Base-by-base conservation (phyloP, 2,888 invertebrate genomes). In the Ctenicera cuprea region DNA sequence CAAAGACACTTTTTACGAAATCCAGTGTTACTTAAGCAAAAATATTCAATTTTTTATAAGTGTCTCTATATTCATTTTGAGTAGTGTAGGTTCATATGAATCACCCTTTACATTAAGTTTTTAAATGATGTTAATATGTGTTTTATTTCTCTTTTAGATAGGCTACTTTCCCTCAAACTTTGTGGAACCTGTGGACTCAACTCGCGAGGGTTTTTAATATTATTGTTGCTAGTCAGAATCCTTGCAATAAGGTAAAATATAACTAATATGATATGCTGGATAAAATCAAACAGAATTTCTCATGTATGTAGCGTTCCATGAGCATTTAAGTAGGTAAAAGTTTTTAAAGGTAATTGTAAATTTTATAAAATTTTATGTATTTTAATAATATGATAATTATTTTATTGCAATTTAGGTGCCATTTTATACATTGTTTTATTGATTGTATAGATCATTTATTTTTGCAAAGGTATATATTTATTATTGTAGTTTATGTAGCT, bases 161-260 rank as follows among this genome's bases (percentile, higher is more conserved):
- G 95, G 95, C 14, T 95, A 93, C 86, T 95, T 95, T 86, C 95
- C 95, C 2, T 94, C 93, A 85, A 92, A 92, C 78, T 94, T 93
- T 87, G 94, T 95, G 57, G 80, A 80, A 72, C 80, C 83, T 18
- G 81, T 85, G 41, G 83, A 84, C 16, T 82, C 83, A 73, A 81
- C 78, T 68, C 83, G 66, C 33, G 75, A 77, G 41, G 41, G 69
- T 62, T 75, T 62, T 82, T 71, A 75, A 76, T 72, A 54, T 65
- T 22, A 57, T 45, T 64, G 37, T 62, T 72, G 65, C 75, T 75
- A 75, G 75, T 75, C 75, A 73, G 22, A 67, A 45, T 54, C 50
- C 45, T 65, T 74, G 70, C 74, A 70, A 70, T 74, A 70, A 70
- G 59, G 8, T 67, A 50, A 52, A 52, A 45, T 69, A 22, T 48